Conservation (phyloP, 2,797 vertebrate species). For the Antrozous pallidus region DNA sequence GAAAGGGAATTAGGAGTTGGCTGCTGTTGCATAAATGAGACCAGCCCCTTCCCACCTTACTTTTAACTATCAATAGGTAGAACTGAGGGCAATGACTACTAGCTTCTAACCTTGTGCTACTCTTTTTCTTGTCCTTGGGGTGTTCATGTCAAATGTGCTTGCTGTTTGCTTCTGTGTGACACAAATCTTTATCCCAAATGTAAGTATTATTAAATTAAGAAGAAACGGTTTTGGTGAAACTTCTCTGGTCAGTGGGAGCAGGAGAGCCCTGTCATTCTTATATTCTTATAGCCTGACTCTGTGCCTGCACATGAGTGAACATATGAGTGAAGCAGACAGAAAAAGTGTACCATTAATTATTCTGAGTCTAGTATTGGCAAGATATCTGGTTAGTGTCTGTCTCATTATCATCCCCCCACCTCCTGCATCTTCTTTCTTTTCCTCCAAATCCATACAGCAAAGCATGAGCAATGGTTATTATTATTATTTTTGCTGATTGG, state of each 20-base stretch:
- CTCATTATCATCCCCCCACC: neutral
- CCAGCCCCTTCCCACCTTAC: neutral
- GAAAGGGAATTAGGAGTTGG: neutral
- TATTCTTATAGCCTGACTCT: neutral
- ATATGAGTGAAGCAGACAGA: neutral
- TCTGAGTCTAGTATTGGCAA: constrained; percentile 13
- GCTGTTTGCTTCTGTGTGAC: neutral
- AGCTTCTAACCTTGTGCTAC: neutral
- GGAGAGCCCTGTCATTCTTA: neutral
- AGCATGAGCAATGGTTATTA: neutral
- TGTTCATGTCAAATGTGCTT: neutral
- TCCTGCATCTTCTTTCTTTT: no score
- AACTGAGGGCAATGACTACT: neutral
- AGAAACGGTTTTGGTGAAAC: neutral
- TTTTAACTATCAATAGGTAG: neutral
- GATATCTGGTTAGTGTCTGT: constrained; percentile 3
- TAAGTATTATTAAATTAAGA: neutral
- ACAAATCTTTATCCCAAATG: neutral
- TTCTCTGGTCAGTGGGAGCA: neutral
- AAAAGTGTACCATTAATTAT: neutral
- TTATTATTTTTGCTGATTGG: constrained; percentile 8
- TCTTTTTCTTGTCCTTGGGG: neutral
- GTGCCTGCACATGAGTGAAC: neutral
- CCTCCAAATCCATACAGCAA: neutral
- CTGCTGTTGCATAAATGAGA: constrained; percentile 7